Base-by-base conservation (phyloP, 2,888 invertebrate species). In the Strigamia crassipes region DNA sequence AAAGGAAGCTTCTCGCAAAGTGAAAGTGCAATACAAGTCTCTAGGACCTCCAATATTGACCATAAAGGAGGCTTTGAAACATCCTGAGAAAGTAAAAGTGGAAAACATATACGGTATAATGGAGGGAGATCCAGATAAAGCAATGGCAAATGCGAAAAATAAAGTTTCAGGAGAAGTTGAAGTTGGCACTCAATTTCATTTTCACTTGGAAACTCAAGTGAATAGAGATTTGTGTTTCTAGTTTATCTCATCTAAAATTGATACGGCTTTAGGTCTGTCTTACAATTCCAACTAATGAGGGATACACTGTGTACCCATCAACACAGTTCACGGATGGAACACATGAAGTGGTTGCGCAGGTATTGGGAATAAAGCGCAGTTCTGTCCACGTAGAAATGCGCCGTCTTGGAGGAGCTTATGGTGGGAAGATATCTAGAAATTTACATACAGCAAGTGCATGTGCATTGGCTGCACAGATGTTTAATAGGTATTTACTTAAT, bases 341-440 rank as follows among this genome's bases (percentile, higher is more conserved):
- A 15, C 79, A 79, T 8, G 15, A 1, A 79, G 27, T 38, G 12
- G 38, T 87, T 23, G 84, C 87, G 13, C 83, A 85, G 77, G 85
- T 86, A 1, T 85, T 87, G 0, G 86, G 85, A n/a, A 82, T 86
- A 6, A 84, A 85, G 5, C 83, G 82, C 38, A 85, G 83, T 83
- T 93, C 94, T 79, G 90, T 95, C n/a, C 91, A 93, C 83, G 89
- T 95, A 0, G 88, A 89, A 73, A 93, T 94, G 0, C 90, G 92
- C 6, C 91, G 95, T 61, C 85, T 95, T 3, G 96, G 96, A 1
- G 96, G 96, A 13, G 94, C 89, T 0, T 96, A 93, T 86, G 96
- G 96, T 0, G 91, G 90, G 0, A 96, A 96, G 88, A 91, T 94
- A 80, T 90, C 91, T 0, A 90, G 94, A 8, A 87, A 90, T 8